Evolutionary conservation across 2,113 vertebrate species (phyloP), one percentile per base, ranked within the genome.

Genomic region (Paralichthys olivaceus): DNA sequence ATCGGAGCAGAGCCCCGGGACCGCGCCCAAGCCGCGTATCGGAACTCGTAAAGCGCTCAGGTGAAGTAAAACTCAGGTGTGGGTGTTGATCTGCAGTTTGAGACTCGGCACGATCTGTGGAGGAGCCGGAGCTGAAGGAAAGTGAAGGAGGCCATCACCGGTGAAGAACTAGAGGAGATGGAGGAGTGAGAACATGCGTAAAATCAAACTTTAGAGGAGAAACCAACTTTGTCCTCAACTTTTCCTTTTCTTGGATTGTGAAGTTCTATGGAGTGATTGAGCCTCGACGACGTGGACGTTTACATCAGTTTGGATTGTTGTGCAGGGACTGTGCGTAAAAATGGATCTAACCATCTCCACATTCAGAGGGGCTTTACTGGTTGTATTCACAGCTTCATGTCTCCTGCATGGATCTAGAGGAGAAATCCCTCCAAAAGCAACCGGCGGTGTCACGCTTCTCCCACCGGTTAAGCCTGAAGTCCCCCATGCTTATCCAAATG

Each of bases 401-500:
- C 23, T 87, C 19, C 54, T 66, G 0, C n/a, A 47, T 81, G 86
- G 73, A 49, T 85, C 68, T 17, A 80, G 76, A 49, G 85, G 77
- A 12, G 86, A 93, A 56, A 20, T 87, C 19, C 59, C 81, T 49
- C 3, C 75, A 0, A 83, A 79, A 77, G 75, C 89, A 5, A 15
- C 66, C 7, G 7, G 19, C 0, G 19, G 37, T 15, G 84, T 86
- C 49, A 80, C 88, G 1, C 70, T 87, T 47, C 0, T 84, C 2
- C 80, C 88, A 32, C 83, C 79, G 1, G 7, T 86, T 3, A 60
- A 83, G 2, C 84, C 83, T 1, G 23, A 66, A 0, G 83, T n/a
- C 1, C 82, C 88, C 0, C 88, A 94, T 29, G 72, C 89, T 4
- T 89, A 68, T 25, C 90, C 92, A 15, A 85, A 93, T 0, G 7